A percentile compares a stretch with the other conserved stretches of the same genome.
Evolutionary conservation across 2,113 vertebrate genomes (phyloP).

Genomic region (Promerops cafer): DNA sequence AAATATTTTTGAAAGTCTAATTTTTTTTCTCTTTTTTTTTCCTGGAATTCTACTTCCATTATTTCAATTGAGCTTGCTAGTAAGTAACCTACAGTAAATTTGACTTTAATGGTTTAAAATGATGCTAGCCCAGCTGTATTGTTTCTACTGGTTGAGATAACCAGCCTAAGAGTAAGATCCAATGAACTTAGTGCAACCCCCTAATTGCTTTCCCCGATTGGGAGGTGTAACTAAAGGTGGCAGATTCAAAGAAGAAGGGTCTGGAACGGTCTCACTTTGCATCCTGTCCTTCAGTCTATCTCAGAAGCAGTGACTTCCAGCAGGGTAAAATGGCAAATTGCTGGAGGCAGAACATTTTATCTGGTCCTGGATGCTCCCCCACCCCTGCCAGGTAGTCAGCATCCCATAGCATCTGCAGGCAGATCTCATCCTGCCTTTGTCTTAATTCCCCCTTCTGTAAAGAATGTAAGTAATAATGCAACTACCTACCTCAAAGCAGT

Average conservation of each 20-base stretch:
- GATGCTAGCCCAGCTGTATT: neutral
- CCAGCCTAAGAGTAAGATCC: neutral
- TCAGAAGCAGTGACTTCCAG: neutral
- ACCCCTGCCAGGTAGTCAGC: neutral
- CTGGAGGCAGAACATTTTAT: neutral
- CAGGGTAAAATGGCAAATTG: neutral
- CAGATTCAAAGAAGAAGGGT: neutral
- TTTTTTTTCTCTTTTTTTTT: neutral
- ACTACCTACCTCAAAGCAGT: slow-evolving; percentile 20
- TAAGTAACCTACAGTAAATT: neutral
- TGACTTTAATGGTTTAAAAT: neutral
- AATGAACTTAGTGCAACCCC: neutral
- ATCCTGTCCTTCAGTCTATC: neutral
- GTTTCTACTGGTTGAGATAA: neutral
- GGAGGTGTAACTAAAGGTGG: neutral
- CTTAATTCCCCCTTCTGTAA: slow-evolving; percentile 22
- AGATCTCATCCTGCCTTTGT: neutral
- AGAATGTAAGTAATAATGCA: slow-evolving; percentile 29
- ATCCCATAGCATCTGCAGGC: neutral
- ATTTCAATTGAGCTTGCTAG: neutral
- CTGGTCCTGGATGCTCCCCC: fast-evolving
- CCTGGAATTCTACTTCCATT: neutral
- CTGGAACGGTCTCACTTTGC: neutral
- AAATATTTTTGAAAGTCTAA: neutral
- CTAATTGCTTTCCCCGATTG: neutral